Percentiles rank a stretch among this genome's conserved stretches.
phyloP scores from a whole-genome alignment of 1,140 invertebrate genomes.

The Orius insidiosus region DNA sequence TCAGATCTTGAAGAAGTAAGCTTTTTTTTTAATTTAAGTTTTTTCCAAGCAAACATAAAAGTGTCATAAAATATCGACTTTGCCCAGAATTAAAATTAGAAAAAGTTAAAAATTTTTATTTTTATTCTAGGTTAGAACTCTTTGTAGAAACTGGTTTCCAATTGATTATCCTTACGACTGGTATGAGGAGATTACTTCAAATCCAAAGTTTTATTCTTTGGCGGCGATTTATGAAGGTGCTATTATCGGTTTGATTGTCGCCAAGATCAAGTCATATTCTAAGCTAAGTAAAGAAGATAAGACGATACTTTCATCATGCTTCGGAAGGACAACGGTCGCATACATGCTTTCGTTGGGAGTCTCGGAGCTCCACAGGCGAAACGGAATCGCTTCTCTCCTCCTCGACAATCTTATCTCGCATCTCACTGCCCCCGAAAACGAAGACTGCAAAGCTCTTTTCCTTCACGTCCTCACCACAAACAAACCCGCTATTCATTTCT shows the following conservation, averaged over 20 bases:
- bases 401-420: slow-evolving; percentile 79
- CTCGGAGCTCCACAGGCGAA: slow-evolving; percentile 56
- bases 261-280: slow-evolving; percentile 78
- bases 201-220: slow-evolving; percentile 72
- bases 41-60: neutral
- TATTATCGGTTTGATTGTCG: slow-evolving; percentile 83
- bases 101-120: too few relatives aligned
- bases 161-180: slow-evolving; percentile 88
- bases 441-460: slow-evolving; percentile 83
- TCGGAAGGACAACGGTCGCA: slow-evolving; percentile 64
- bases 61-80: neutral
- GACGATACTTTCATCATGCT: slow-evolving; percentile 71
- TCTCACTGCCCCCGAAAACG: slow-evolving; percentile 43
- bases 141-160: slow-evolving; percentile 52
- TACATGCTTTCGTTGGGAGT: slow-evolving; percentile 92
- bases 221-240: slow-evolving; percentile 76
- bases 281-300: slow-evolving; percentile 76
- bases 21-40: slow-evolving; percentile 8
- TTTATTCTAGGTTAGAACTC: slow-evolving; percentile 22
- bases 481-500: slow-evolving; percentile 83
- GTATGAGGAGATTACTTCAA: slow-evolving; percentile 85
- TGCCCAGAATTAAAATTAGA: neutral
- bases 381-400: slow-evolving; percentile 84
- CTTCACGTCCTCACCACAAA: slow-evolving; percentile 91
- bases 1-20: slow-evolving; percentile 68